phyloP scores from a whole-genome alignment of 2,797 vertebrate species.

The Poliocrania exsul region DNA sequence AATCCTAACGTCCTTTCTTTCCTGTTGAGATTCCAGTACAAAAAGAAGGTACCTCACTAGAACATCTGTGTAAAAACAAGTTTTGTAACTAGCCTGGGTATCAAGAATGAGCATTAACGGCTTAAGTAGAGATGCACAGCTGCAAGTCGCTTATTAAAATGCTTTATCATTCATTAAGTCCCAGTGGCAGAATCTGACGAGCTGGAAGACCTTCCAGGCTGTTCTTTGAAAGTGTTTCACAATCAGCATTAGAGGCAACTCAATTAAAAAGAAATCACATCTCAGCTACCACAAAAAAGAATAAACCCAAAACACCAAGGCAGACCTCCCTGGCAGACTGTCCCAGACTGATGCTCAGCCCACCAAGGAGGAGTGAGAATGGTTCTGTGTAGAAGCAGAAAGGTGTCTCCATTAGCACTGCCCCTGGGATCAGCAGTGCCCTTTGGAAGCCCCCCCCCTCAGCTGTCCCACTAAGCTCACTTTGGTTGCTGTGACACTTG shows the following conservation, averaged over 20 bases:
- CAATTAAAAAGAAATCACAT: background rate
- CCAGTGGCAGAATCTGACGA: constrained; percentile 6
- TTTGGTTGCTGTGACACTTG: background rate
- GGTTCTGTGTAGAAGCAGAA: background rate
- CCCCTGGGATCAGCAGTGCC: background rate
- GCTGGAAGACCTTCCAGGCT: background rate
- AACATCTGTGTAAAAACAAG: constrained; percentile 6
- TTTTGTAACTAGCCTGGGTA: constrained; percentile 2
- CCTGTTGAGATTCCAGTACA: background rate
- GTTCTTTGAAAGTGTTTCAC: constrained; percentile 5
- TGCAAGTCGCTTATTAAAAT: constrained; percentile 54
- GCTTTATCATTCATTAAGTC: constrained; percentile 42
- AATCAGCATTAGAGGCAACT: background rate
- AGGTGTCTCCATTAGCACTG: background rate
- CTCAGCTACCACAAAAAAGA: background rate
- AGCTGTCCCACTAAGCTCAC: background rate
- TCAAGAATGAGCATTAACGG: constrained; percentile 10
- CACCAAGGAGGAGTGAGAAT: background rate
- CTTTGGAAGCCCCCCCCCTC: background rate
- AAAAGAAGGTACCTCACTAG: constrained; percentile 2
- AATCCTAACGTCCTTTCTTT: background rate
- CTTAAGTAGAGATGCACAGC: constrained; percentile 10
- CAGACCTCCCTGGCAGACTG: background rate
- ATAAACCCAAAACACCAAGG: fast-evolving
- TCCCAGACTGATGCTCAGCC: background rate